These are phyloP conservation scores for Oreochromis spilurus DNA, from an alignment of 2,113 vertebrate species.

Conservation along the genomic window DNA sequence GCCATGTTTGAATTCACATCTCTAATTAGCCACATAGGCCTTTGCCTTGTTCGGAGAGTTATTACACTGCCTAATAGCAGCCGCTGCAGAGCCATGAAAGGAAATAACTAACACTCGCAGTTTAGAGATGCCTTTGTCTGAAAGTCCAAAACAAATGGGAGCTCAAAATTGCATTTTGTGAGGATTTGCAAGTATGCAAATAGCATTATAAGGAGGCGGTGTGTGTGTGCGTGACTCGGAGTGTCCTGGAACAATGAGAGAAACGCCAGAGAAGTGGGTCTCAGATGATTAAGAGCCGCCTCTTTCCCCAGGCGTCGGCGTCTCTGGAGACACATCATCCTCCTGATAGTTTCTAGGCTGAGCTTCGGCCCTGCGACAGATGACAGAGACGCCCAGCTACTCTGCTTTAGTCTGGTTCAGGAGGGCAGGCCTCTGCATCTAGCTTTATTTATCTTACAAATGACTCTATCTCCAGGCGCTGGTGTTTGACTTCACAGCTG, in stretches of 20 bases:
- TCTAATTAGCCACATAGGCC: constrained; percentile 64
- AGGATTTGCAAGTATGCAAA: constrained; percentile 61
- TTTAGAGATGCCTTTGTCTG: constrained; percentile 21
- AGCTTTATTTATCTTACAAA: constrained; percentile 68
- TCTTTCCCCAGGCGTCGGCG: constrained; percentile 57
- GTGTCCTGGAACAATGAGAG: constrained; percentile 31
- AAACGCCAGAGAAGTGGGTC: constrained; percentile 65
- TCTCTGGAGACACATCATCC: constrained; percentile 70
- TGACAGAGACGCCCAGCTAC: constrained; percentile 45
- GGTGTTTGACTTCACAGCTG: constrained; percentile 61
- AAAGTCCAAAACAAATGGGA: constrained; percentile 30
- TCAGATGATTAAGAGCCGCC: constrained; percentile 66
- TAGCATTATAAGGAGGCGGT: constrained; percentile 17
- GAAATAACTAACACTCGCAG: constrained; percentile 26
- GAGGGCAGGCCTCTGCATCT: constrained; percentile 40
- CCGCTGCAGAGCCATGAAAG: constrained; percentile 9
- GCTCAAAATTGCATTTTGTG: constrained; percentile 32
- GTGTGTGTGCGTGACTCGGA: neutral
- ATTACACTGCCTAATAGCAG: constrained; percentile 38
- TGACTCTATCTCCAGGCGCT: constrained; percentile 40
- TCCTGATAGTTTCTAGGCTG: constrained; percentile 64
- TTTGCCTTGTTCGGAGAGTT: constrained; percentile 35
- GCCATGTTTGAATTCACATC: constrained; percentile 49
- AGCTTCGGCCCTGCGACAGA: constrained; percentile 54
- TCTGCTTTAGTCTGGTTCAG: constrained; percentile 55